These are phyloP conservation scores for Hypocryptadius cinnamomeus DNA, from an alignment of 2,113 vertebrate genomes.

Conservation along the genomic window DNA sequence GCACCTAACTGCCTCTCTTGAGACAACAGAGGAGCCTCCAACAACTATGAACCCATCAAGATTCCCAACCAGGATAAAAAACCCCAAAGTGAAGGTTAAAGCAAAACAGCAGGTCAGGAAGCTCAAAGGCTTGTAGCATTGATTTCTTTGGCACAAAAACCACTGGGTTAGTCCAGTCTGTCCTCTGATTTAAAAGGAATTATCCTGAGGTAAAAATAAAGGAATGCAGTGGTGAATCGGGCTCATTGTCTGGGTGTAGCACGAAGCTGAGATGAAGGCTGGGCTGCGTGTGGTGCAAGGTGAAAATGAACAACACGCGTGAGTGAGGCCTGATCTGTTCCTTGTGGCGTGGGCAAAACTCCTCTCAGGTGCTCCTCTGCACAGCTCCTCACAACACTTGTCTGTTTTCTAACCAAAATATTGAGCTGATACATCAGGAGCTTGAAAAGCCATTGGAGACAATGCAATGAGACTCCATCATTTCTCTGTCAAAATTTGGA, in stretches of 20 bases:
- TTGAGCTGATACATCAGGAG: not conserved
- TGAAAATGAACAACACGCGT: constrained; percentile 43
- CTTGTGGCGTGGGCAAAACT: not conserved
- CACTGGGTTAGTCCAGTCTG: constrained; percentile 11
- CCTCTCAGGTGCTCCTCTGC: not conserved
- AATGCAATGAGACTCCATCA: not conserved
- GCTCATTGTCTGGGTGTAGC: constrained; percentile 2
- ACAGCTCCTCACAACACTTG: not conserved
- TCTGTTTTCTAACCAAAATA: not conserved
- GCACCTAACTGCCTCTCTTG: constrained; percentile 52
- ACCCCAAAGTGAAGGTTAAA: constrained; percentile 37
- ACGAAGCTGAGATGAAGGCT: constrained; percentile 1
- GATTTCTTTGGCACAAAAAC: constrained; percentile 57
- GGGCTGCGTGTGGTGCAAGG: not conserved
- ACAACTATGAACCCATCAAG: constrained; percentile 39
- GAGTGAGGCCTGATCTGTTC: not conserved
- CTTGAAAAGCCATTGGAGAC: not conserved
- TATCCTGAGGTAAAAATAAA: constrained; percentile 58
- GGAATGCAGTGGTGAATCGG: constrained; percentile 46
- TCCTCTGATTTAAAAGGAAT: constrained; percentile 48
- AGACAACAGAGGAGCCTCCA: constrained; percentile 49
- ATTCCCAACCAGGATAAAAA: constrained; percentile 39
- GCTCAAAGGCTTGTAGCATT: constrained; percentile 27
- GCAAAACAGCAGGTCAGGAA: constrained; percentile 62
- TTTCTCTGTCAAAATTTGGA: not conserved